These are phyloP conservation scores for Drosophila pseudotalamancana DNA, from an alignment of 2,888 invertebrate species.

Conservation along the genomic window DNA sequence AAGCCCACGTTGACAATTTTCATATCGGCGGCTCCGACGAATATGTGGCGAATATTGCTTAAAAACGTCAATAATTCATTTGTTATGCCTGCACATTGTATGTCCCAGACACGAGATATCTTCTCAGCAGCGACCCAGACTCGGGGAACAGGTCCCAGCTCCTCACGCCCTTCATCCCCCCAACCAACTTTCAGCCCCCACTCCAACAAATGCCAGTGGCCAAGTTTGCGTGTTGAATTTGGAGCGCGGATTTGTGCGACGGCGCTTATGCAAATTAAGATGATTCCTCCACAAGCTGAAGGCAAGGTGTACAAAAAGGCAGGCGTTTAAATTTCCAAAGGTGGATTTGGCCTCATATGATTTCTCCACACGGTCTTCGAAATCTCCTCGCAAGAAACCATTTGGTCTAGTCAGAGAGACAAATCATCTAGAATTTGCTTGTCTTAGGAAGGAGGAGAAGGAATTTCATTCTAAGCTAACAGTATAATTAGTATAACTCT, in stretches of 20 bases:
- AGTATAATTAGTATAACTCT: no score
- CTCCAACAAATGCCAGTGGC: neutral
- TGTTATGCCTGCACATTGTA: slow-evolving; percentile 84
- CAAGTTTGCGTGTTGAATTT: slow-evolving; percentile 66
- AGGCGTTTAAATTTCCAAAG: neutral
- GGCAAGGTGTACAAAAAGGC: neutral
- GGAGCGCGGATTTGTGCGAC: slow-evolving; percentile 72
- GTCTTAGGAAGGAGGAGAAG: no score
- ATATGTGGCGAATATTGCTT: slow-evolving; percentile 84
- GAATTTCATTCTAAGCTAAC: no score
- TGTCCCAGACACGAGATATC: slow-evolving; percentile 82
- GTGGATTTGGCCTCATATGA: neutral
- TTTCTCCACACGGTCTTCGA: neutral
- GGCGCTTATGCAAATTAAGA: slow-evolving; percentile 75
- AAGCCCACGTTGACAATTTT: slow-evolving; percentile 81
- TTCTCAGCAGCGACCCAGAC: slow-evolving; percentile 15
- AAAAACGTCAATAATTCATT: slow-evolving; percentile 85
- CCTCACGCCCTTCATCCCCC: no score
- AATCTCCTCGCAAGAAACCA: no score
- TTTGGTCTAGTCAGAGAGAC: no score
- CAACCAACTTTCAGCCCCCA: neutral
- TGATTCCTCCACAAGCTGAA: slow-evolving; percentile 32
- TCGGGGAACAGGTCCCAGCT: slow-evolving; percentile 10
- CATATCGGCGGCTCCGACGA: slow-evolving; percentile 64
- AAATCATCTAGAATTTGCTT: no score